Evolutionary conservation across 2,797 vertebrate genomes (phyloP).

Genomic region (Enteromius thamalakanensis): DNA sequence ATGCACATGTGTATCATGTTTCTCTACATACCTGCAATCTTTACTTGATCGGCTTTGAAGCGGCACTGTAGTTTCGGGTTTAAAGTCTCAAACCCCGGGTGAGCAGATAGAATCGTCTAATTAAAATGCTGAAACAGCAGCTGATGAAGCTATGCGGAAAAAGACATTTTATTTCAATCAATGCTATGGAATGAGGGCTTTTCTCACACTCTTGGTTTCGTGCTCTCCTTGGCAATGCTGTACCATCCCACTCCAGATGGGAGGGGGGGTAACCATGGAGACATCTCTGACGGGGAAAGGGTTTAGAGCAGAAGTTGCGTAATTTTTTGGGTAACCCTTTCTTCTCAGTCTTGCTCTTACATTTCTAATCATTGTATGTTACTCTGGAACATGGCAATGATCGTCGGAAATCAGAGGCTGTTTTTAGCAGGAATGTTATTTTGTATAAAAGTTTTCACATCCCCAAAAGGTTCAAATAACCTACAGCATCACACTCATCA

Average conservation of each 20-base stretch:
- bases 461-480: neutral
- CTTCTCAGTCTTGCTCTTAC: neutral
- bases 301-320: constrained; percentile 76
- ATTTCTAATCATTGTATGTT: neutral
- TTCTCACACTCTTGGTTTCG: constrained; percentile 15
- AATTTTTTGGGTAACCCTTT: constrained; percentile 56
- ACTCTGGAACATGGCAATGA: neutral
- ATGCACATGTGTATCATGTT: neutral
- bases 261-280: constrained; percentile 77
- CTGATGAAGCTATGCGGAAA: constrained; percentile 20
- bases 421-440: neutral
- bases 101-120: neutral
- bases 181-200: constrained; percentile 25
- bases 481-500: neutral
- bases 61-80: constrained; percentile 2
- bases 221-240: constrained; percentile 58
- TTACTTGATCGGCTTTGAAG: constrained; percentile 11
- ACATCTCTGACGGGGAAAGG: constrained; percentile 72
- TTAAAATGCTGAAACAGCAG: neutral
- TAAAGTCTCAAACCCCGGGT: constrained; percentile 11
- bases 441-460: neutral
- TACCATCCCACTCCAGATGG: constrained; percentile 63
- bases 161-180: constrained; percentile 18
- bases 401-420: neutral
- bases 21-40: constrained; percentile 40